Percentiles rank a stretch among this genome's conserved stretches.
These are phyloP conservation scores for Elephas maximus DNA, from an alignment of 2,113 vertebrate genomes.

Conservation along the genomic window DNA sequence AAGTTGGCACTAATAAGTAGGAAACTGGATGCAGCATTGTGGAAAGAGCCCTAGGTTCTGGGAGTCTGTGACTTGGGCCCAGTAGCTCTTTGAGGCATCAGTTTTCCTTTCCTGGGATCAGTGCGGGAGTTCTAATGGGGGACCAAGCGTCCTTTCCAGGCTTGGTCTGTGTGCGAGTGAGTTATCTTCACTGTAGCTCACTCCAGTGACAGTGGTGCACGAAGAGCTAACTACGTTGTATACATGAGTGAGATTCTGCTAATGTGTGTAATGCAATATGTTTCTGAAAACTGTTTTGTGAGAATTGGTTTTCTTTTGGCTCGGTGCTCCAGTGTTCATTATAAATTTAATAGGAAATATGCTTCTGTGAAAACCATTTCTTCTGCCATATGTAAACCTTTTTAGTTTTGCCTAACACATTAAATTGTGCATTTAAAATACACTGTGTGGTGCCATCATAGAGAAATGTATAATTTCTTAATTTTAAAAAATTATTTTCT, in stretches of 20 bases:
- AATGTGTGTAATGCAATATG: constrained; percentile 40
- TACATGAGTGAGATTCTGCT: constrained; percentile 38
- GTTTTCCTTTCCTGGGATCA: neutral
- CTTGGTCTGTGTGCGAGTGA: neutral
- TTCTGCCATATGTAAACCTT: constrained; percentile 73
- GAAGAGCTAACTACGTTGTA: neutral
- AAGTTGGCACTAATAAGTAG: neutral
- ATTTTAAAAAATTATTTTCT: constrained; percentile 73
- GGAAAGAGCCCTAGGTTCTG: neutral
- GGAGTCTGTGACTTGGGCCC: neutral
- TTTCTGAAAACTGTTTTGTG: constrained; percentile 69
- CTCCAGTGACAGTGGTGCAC: neutral
- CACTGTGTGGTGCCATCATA: constrained; percentile 21
- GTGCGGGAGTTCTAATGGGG: neutral
- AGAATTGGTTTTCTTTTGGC: constrained; percentile 74
- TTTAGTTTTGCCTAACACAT: constrained; percentile 70
- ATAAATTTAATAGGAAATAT: constrained; percentile 77
- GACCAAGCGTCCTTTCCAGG: neutral
- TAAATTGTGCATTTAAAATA: constrained; percentile 70
- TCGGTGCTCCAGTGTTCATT: constrained; percentile 69
- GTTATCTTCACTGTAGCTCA: neutral
- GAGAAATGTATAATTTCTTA: constrained; percentile 63
- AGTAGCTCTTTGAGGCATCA: neutral
- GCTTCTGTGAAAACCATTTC: constrained; percentile 68
- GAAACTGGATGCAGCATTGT: neutral